These are phyloP conservation scores for Pocillopora meandrina DNA, from an alignment of 92 coral and sea anemone species.

Conservation along the genomic window DNA sequence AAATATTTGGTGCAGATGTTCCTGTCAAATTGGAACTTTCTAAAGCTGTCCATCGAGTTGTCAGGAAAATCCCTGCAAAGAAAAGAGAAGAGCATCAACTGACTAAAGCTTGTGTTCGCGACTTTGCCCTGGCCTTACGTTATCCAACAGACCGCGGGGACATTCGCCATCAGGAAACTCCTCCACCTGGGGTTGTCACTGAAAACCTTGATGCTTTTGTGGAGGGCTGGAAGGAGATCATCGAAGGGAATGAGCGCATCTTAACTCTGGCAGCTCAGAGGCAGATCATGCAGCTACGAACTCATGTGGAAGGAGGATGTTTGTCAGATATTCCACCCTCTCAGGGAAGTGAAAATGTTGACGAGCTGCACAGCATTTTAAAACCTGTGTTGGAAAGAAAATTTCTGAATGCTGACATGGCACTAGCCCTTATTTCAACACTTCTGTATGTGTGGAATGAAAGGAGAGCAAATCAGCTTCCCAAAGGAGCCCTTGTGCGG, in stretches of 20 bases:
- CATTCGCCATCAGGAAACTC: constrained; percentile 53
- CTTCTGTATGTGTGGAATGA: constrained; percentile 76
- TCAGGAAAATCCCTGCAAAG: constrained; percentile 61
- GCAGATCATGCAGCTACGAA: constrained; percentile 50
- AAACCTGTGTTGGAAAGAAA: constrained; percentile 64
- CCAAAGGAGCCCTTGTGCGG: constrained; percentile 39
- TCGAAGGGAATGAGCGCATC: constrained; percentile 59
- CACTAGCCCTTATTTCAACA: constrained; percentile 62
- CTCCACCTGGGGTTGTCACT: constrained; percentile 41
- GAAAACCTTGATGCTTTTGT: constrained; percentile 62
- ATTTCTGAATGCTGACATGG: constrained; percentile 65
- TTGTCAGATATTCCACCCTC: constrained; percentile 58
- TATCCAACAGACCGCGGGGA: constrained; percentile 55
- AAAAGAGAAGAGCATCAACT: constrained; percentile 60
- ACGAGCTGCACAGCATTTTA: constrained; percentile 51
- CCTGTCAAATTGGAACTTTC: constrained; percentile 65
- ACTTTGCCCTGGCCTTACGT: constrained; percentile 55
- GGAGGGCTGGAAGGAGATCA: constrained; percentile 56
- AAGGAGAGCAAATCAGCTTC: constrained; percentile 48
- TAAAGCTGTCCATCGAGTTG: constrained; percentile 60
- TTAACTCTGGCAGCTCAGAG: constrained; percentile 67
- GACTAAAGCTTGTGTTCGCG: constrained; percentile 53
- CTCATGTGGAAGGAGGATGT: constrained; percentile 57
- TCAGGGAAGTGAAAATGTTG: constrained; percentile 50
- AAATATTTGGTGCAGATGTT: constrained; percentile 58